Evolutionary conservation across 2,113 vertebrate species (phyloP), one percentile per base, ranked within the genome.

Genomic region (Lophura nycthemera): DNA sequence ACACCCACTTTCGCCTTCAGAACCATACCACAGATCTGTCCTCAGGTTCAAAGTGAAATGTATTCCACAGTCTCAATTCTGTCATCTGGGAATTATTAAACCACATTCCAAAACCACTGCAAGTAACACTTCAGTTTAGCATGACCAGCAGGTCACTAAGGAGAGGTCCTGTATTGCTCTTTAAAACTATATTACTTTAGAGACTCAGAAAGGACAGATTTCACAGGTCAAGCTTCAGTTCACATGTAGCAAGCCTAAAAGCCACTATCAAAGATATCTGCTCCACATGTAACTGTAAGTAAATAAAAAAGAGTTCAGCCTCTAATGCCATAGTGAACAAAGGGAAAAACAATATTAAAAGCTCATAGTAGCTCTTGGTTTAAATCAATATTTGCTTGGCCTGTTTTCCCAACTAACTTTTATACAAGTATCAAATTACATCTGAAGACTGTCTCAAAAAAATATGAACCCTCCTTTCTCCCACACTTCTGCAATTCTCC

Each of bases 321-420:
- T 93, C 67, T 86, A 93, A 80, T 74, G 60, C n/a, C 48, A 69
- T 14, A 61, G 73, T 67, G 85, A 72, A 84, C 65, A 91, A 88
- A 85, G 48, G 17, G 52, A 94, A 82, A 67, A 95, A 94, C 56
- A 94, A 88, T 88, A 93, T 91, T 89, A 90, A 93, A 67, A 59
- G 65, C 65, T 82, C 45, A 57, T 43, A 61, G 64, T 38, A 92
- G 48, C 16, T 79, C 36, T 61, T 83, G 72, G 36, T 85, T 95
- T 88, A 94, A 95, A 95, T 92, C 92, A 96, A 93, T 94, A 96
- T 93, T 96, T 94, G 73, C n/a, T 57, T 76, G 40, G 83, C 43
- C 69, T 81, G 50, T 78, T 93, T 96, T 93, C 72, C 64, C 65
- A 91, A 86, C 66, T 70, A 93, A 90, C 80, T 96, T 94, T 65